These are phyloP conservation scores for Anneissia japonica DNA, from an alignment of 35 echinoderm and acorn worm species.

Conservation along the genomic window DNA sequence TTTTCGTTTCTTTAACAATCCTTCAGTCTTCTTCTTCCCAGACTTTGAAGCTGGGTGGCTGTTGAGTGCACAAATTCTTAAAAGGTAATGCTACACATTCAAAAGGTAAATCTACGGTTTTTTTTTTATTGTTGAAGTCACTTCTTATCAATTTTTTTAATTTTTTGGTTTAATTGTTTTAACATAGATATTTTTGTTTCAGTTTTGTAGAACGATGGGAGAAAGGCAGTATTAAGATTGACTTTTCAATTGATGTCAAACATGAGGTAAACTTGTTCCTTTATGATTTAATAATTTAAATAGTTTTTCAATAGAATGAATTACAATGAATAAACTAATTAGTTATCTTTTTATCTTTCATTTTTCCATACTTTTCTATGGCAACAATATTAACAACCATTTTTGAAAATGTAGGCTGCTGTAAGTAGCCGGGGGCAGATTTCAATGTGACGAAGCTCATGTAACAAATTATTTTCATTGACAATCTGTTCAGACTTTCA, in stretches of 20 bases:
- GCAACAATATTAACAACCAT: no score
- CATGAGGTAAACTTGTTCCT: slow-evolving; percentile 73
- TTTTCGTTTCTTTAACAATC: slow-evolving; percentile 65
- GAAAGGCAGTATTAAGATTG: slow-evolving; percentile 38
- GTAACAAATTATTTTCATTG: no score
- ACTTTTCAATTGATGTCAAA: slow-evolving; percentile 93
- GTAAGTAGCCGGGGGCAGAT: no score
- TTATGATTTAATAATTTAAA: no score
- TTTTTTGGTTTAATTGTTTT: background rate
- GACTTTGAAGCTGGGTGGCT: slow-evolving; percentile 97
- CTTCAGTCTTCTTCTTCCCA: slow-evolving; percentile 66
- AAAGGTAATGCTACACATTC: slow-evolving; percentile 25
- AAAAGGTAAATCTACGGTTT: background rate
- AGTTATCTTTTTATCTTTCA: no score
- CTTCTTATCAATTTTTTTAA: background rate
- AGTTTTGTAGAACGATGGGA: slow-evolving; percentile 69
- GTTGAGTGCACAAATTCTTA: slow-evolving; percentile 46
- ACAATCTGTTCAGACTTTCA: no score
- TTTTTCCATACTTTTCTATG: no score
- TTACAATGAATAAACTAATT: no score
- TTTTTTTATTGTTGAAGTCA: background rate
- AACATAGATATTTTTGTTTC: background rate
- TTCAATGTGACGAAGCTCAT: no score
- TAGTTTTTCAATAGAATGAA: no score
- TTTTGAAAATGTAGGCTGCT: no score